Conservation (phyloP, 2,113 vertebrate species). For the Fulica atra region DNA sequence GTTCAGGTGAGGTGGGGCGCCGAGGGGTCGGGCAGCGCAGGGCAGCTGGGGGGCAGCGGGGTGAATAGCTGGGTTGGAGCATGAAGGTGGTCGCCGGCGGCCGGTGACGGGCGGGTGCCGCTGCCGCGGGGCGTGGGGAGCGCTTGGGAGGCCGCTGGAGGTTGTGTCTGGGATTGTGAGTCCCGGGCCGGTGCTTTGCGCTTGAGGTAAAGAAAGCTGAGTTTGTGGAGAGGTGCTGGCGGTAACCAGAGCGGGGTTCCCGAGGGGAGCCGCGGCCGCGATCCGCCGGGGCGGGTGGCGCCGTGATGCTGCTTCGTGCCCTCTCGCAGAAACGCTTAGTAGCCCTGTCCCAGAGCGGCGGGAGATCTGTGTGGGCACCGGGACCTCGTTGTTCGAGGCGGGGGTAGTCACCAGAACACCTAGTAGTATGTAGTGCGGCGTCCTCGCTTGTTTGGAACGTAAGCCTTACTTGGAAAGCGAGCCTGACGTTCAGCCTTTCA, state of each 20-base stretch:
- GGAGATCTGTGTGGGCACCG: fast-evolving
- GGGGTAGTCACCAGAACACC: background rate
- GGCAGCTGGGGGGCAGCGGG: background rate
- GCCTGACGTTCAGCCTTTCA: background rate
- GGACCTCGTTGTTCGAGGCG: fast-evolving
- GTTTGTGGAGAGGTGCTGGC: background rate
- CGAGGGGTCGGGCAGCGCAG: too few species aligned
- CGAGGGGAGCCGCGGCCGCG: too few species aligned
- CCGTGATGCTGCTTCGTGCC: background rate
- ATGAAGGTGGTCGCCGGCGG: too few species aligned
- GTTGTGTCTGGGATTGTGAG: background rate
- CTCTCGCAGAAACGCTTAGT: fast-evolving
- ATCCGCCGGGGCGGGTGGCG: fast-evolving
- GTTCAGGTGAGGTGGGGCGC: conserved; percentile 11
- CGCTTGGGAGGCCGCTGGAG: too few species aligned
- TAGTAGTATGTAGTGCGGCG: fast-evolving
- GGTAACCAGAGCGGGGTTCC: fast-evolving
- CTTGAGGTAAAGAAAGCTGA: background rate
- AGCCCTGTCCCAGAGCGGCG: fast-evolving
- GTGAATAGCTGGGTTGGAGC: too few species aligned
- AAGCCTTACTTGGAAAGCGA: background rate
- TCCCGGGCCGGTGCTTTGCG: background rate
- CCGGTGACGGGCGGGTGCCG: too few species aligned
- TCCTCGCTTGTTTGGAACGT: background rate
- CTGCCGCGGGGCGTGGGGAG: too few species aligned